A percentile compares a stretch with the other conserved stretches of the same genome.
Evolutionary conservation across 2,797 vertebrate species (phyloP).

Genomic region (Ciconia nigra): DNA sequence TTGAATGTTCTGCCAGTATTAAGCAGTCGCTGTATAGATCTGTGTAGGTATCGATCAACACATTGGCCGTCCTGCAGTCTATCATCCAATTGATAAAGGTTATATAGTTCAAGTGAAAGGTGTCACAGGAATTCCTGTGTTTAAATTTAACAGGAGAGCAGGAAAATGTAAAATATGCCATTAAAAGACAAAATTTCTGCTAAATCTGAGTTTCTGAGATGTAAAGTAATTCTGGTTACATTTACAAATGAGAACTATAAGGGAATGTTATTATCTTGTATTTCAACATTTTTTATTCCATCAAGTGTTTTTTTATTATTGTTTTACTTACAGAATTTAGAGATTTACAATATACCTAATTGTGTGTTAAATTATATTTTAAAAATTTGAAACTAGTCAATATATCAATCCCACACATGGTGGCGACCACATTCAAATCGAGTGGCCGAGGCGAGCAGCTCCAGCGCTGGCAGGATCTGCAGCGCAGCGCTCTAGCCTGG

Average conservation of each 20-base stretch:
- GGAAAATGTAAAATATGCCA: background rate
- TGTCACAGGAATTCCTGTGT: background rate
- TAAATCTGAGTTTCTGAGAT: background rate
- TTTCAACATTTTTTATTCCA: background rate
- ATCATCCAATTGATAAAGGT: background rate
- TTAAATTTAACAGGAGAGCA: background rate
- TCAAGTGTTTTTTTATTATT: background rate
- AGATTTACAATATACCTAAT: background rate
- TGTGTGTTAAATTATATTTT: background rate
- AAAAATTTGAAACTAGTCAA: background rate
- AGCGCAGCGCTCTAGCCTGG: no score
- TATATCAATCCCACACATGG: background rate
- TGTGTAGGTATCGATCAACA: background rate
- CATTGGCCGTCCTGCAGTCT: background rate
- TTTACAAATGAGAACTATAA: background rate
- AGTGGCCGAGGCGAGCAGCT: no score
- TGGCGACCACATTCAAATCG: background rate
- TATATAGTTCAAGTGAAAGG: background rate
- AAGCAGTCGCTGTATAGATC: background rate
- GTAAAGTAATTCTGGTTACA: background rate
- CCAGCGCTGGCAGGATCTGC: no score
- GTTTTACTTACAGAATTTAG: background rate
- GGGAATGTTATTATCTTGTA: background rate
- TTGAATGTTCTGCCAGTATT: background rate
- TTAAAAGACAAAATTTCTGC: background rate